These are phyloP conservation scores for Passerina amoena DNA, from an alignment of 2,113 vertebrate species.

Conservation along the genomic window DNA sequence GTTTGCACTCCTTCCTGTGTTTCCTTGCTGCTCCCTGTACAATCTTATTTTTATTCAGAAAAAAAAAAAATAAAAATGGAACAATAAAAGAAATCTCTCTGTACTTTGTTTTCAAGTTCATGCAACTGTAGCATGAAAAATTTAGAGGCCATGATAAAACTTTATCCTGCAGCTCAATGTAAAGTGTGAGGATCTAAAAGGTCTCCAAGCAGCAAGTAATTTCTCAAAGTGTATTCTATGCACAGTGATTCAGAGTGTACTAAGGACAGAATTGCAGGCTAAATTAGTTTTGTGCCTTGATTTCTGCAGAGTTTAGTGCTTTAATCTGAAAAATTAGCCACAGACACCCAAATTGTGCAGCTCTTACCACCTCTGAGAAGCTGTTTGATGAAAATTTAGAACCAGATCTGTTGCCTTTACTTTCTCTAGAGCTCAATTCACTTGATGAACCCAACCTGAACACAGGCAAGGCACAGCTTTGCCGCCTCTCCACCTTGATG, in stretches of 20 bases:
- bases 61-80: background rate
- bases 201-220: background rate
- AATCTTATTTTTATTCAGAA: background rate
- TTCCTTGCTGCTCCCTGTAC: background rate
- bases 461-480: background rate
- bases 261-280: background rate
- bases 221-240: background rate
- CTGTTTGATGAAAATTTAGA: background rate
- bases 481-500: background rate
- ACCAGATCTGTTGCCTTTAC: background rate
- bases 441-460: background rate
- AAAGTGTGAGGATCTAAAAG: background rate
- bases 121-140: background rate
- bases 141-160: background rate
- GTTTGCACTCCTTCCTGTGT: background rate
- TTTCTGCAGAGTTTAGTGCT: background rate
- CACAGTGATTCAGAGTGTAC: background rate
- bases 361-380: background rate
- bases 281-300: background rate
- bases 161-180: background rate
- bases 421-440: background rate
- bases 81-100: background rate
- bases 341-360: background rate
- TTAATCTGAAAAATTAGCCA: background rate
- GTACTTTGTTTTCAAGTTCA: background rate